Evolutionary conservation across 1,140 invertebrate genomes (phyloP).

Genomic region (Lucilia sericata): DNA sequence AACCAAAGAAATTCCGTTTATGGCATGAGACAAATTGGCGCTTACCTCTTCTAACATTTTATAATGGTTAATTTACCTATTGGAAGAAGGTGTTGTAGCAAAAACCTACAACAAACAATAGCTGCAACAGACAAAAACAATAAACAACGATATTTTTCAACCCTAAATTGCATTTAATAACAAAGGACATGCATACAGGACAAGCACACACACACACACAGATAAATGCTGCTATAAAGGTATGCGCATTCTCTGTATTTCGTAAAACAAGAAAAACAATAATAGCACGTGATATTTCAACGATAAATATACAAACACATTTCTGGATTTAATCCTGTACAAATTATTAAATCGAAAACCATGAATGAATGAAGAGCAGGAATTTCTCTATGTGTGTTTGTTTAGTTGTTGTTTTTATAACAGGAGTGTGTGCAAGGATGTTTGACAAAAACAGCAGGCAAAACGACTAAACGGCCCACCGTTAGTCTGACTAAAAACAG

Average conservation of each 20-base stretch:
- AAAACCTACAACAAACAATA: slow-evolving; percentile 11
- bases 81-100: slow-evolving; percentile 15
- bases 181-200: background rate
- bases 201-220: background rate
- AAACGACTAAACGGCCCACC: background rate
- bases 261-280: background rate
- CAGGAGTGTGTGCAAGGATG: background rate
- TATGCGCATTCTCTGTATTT: slow-evolving; percentile 18
- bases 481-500: background rate
- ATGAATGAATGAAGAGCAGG: background rate
- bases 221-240: background rate
- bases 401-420: background rate
- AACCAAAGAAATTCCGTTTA: no score
- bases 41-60: background rate
- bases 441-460: background rate
- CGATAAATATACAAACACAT: background rate
- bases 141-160: background rate
- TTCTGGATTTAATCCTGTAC: background rate
- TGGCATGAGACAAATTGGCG: slow-evolving; percentile 9
- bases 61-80: background rate
- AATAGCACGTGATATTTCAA: slow-evolving; percentile 22
- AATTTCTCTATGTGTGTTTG: background rate
- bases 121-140: background rate
- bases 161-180: background rate
- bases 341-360: background rate